Percentiles rank a stretch among this genome's conserved stretches.
Evolutionary conservation across 2,113 vertebrate genomes (phyloP).

Genomic region (Cebus imitator): DNA sequence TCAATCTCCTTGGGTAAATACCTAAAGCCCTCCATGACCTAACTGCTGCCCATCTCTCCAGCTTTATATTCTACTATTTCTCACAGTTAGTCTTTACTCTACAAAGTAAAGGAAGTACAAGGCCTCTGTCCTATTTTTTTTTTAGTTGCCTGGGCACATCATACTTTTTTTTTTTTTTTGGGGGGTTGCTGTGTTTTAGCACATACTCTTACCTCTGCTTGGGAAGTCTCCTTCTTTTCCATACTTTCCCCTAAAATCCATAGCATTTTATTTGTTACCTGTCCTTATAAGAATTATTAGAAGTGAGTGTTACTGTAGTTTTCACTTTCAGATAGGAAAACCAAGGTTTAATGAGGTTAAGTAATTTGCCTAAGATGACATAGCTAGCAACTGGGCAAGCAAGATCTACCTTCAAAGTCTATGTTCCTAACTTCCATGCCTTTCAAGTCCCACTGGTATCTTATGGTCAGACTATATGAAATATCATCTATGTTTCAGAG

Average conservation of each 20-base stretch:
- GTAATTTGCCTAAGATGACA: not conserved
- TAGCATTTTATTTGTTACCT: not conserved
- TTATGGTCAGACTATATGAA: not conserved
- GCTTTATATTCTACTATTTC: not conserved
- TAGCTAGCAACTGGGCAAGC: not conserved
- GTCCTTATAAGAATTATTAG: not conserved
- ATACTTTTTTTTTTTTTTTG: not conserved
- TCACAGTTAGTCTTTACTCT: not conserved
- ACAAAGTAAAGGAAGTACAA: not conserved
- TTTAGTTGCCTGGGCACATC: not conserved
- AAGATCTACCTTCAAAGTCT: not conserved
- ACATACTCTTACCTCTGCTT: not conserved
- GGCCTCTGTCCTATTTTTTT: not conserved
- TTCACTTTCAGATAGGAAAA: constrained; percentile 24
- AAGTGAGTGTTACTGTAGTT: not conserved
- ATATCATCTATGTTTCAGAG: not conserved
- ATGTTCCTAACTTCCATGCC: not conserved
- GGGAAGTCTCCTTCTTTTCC: not conserved
- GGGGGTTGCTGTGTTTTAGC: not conserved
- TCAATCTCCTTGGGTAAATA: not conserved
- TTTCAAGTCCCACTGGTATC: not conserved
- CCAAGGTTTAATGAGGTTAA: not conserved
- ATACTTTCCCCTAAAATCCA: not conserved
- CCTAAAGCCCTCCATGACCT: not conserved
- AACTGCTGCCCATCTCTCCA: not conserved